Evolutionary conservation across 2,797 vertebrate genomes (phyloP).

Genomic region (Sebastes miniatus): DNA sequence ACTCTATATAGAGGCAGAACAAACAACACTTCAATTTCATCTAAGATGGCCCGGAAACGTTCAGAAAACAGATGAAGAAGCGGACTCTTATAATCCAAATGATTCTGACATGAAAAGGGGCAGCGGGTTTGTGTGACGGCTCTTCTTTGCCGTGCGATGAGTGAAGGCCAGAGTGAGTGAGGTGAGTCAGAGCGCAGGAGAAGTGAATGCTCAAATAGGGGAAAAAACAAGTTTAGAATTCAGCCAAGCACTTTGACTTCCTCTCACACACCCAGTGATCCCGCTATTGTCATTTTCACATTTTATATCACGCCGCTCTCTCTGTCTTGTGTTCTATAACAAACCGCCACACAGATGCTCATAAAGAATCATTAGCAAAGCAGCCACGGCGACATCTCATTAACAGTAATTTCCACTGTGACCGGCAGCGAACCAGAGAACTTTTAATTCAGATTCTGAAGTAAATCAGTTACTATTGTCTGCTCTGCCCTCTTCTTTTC

Average conservation of each 20-base stretch:
- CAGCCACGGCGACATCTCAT: slow-evolving; percentile 32
- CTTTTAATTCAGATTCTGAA: slow-evolving; percentile 25
- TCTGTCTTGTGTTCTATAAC: not conserved
- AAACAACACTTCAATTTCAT: not conserved
- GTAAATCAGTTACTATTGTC: not conserved
- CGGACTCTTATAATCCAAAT: not conserved
- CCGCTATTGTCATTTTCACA: no score
- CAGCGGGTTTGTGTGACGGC: not conserved
- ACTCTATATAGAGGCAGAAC: not conserved
- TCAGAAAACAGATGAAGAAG: not conserved
- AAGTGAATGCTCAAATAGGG: slow-evolving; percentile 36
- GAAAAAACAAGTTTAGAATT: slow-evolving; percentile 26
- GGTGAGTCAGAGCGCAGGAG: slow-evolving; percentile 15
- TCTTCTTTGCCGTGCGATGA: not conserved
- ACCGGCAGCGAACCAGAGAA: slow-evolving; percentile 26
- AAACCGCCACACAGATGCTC: slow-evolving; percentile 11
- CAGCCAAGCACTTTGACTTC: slow-evolving; percentile 18
- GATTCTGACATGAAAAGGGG: not conserved
- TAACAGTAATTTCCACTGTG: slow-evolving; percentile 53
- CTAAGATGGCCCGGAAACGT: no score
- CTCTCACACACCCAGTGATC: not conserved
- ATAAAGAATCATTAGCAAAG: slow-evolving; percentile 45
- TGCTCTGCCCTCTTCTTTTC: slow-evolving; percentile 11
- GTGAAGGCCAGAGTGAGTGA: not conserved
- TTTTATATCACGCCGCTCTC: not conserved